Conservation (phyloP, 1,140 invertebrate genomes). For the Phymorhynchus buccinoides region DNA sequence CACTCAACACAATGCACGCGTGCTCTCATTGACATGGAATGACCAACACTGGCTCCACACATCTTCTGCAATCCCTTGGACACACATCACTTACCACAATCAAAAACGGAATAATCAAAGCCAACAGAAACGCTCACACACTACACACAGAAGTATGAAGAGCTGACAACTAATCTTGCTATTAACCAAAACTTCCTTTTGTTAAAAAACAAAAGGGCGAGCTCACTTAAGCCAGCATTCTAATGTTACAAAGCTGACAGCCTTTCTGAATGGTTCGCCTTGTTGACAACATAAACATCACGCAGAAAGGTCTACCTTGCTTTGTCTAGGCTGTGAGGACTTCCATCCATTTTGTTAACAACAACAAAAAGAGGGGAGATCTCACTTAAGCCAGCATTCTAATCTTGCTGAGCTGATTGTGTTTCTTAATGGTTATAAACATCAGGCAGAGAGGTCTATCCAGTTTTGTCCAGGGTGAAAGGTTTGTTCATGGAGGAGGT, state of each 20-base stretch:
- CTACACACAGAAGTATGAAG: background rate
- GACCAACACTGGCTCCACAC: background rate
- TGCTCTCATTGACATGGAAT: background rate
- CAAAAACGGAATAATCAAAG: background rate
- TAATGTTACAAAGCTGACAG: background rate
- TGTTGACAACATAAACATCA: no score
- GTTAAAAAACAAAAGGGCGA: background rate
- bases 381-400: background rate
- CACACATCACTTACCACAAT: background rate
- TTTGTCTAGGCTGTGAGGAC: constrained; percentile 29
- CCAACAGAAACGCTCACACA: background rate
- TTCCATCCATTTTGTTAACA: no score
- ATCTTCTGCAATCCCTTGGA: background rate
- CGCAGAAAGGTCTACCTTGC: background rate
- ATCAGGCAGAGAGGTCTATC: background rate
- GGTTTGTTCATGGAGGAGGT: constrained; percentile 37
- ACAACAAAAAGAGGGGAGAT: no score
- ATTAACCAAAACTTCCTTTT: background rate
- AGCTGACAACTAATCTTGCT: background rate
- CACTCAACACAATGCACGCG: background rate
- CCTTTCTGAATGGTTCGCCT: background rate
- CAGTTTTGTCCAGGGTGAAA: constrained; percentile 31
- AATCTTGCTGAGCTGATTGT: background rate
- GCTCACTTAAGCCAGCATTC: background rate
- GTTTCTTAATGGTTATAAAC: background rate